These are phyloP conservation scores for Calliphora vicina DNA, from an alignment of 1,140 invertebrate species.

Conservation along the genomic window DNA sequence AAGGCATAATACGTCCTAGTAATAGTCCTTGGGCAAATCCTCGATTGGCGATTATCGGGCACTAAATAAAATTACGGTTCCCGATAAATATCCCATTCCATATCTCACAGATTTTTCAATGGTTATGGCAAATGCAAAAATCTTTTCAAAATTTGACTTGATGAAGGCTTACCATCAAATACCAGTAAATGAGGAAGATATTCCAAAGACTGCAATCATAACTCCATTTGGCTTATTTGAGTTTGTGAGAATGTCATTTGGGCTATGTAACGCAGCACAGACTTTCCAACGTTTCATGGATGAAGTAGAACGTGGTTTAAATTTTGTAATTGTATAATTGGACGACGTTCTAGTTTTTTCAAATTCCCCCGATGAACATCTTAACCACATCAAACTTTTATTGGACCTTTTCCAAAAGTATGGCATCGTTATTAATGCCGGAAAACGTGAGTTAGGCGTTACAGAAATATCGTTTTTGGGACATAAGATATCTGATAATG, in stretches of 20 bases:
- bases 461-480: too few species aligned
- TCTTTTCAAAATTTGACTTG: constrained; percentile 12
- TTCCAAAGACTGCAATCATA: constrained; percentile 14
- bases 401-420: constrained; percentile 49
- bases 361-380: constrained; percentile 47
- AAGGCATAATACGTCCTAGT: neutral
- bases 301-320: constrained; percentile 55
- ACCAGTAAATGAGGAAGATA: neutral
- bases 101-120: neutral
- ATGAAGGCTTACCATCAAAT: constrained; percentile 17
- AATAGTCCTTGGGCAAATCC: neutral
- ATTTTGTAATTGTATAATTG: constrained; percentile 63
- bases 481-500: too few species aligned
- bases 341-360: constrained; percentile 66
- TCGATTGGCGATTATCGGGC: neutral
- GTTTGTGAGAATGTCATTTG: constrained; percentile 10
- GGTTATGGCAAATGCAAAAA: neutral
- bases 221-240: constrained; percentile 12
- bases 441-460: too few species aligned
- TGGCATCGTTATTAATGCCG: too few species aligned
- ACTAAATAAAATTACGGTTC: neutral
- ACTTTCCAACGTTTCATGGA: constrained; percentile 66
- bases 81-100: neutral
- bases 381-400: constrained; percentile 42
- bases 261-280: constrained; percentile 18